Conservation (phyloP, 2,888 invertebrate genomes). For the Mamestra brassicae region DNA sequence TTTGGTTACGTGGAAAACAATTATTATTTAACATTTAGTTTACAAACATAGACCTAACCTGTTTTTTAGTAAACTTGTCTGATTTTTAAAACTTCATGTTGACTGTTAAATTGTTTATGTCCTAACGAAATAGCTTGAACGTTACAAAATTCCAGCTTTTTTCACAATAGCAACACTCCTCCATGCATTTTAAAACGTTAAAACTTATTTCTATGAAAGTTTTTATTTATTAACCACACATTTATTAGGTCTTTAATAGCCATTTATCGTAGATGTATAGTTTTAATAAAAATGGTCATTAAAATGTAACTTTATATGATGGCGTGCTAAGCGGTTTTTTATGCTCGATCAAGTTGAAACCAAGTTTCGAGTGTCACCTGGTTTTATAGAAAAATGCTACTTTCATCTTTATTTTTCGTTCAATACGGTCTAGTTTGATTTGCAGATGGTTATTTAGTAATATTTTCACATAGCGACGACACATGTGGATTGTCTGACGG, state of each 20-base stretch:
- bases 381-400: slow-evolving; percentile 62
- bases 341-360: slow-evolving; percentile 87
- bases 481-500: slow-evolving; percentile 76
- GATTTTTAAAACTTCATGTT: background rate
- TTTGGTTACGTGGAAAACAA: slow-evolving; percentile 75
- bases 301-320: slow-evolving; percentile 81
- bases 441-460: slow-evolving; percentile 52
- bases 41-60: slow-evolving; percentile 66
- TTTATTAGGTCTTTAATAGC: slow-evolving; percentile 30
- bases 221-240: slow-evolving; percentile 23
- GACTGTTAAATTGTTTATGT: background rate
- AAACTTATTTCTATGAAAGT: background rate
- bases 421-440: slow-evolving; percentile 62
- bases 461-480: slow-evolving; percentile 69
- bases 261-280: slow-evolving; percentile 61
- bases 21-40: slow-evolving; percentile 76
- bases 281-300: slow-evolving; percentile 65
- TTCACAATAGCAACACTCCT: background rate
- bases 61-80: slow-evolving; percentile 21
- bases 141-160: background rate
- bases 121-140: background rate
- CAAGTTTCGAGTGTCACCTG: slow-evolving; percentile 86
- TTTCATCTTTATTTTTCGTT: slow-evolving; percentile 66
- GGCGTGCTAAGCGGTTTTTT: slow-evolving; percentile 85
- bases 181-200: background rate